Conservation (phyloP, 2,113 vertebrate genomes). For the Anolis sagrei region DNA sequence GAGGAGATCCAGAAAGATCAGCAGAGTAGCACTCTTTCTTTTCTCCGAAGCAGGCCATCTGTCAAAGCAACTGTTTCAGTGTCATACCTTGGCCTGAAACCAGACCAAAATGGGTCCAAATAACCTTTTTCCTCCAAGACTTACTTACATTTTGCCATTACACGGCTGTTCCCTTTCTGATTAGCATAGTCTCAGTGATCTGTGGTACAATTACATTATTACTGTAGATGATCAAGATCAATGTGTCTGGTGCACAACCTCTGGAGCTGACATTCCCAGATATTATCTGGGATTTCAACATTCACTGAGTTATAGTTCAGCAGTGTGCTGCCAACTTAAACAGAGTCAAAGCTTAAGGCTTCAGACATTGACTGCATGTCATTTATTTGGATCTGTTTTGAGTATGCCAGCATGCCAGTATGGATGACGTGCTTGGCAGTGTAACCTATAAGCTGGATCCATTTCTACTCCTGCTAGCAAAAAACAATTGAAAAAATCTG, state of each 20-base stretch:
- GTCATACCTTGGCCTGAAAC: too few relatives aligned
- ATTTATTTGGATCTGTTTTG: neutral
- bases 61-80: too few relatives aligned
- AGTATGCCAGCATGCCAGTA: neutral
- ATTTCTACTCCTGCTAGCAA: neutral
- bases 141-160: neutral
- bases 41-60: too few relatives aligned
- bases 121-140: too few relatives aligned
- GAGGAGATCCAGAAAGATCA: too few relatives aligned
- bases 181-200: neutral
- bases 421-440: neutral
- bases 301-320: neutral
- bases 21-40: too few relatives aligned
- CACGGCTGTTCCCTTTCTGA: too few relatives aligned
- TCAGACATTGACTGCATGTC: neutral
- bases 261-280: neutral
- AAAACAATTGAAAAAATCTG: neutral
- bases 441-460: neutral
- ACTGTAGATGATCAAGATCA: neutral
- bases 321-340: conserved; percentile 1
- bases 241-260: neutral
- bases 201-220: too few relatives aligned
- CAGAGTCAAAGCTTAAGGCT: neutral
- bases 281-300: neutral
- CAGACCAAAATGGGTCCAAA: too few relatives aligned